These are phyloP conservation scores for Didymodactylos carnosus DNA, from an alignment of 2,888 invertebrate species.

Conservation along the genomic window DNA sequence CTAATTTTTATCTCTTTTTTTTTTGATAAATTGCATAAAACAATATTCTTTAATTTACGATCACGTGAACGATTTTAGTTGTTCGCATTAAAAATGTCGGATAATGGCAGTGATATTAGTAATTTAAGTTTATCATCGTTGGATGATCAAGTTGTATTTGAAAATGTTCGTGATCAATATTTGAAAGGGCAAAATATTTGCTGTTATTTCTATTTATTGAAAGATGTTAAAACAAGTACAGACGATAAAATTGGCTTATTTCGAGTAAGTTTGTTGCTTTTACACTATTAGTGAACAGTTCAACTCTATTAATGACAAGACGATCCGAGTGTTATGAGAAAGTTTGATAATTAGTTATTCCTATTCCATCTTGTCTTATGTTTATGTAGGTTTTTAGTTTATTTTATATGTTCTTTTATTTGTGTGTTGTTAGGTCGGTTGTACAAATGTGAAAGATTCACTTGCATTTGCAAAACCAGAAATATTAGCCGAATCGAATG, in stretches of 20 bases:
- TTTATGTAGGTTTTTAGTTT: no score
- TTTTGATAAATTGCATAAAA: no score
- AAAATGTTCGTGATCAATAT: not conserved
- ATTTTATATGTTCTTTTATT: no score
- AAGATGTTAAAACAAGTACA: not conserved
- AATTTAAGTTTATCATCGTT: no score
- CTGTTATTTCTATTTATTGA: not conserved
- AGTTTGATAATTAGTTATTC: no score
- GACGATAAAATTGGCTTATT: not conserved
- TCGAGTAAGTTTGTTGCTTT: not conserved
- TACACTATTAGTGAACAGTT: not conserved
- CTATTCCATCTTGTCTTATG: no score
- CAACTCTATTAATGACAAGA: not conserved
- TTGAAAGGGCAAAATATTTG: not conserved
- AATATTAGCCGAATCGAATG: not conserved
- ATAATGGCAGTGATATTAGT: no score
- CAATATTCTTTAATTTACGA: no score
- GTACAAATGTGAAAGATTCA: not conserved
- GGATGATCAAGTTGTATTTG: not conserved
- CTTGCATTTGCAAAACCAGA: not conserved
- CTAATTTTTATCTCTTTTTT: no score
- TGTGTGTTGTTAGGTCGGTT: not conserved
- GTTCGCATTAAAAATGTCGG: no score
- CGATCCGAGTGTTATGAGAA: no score
- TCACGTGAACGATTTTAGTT: no score